These are phyloP conservation scores for Setipinna tenuifilis DNA, from an alignment of 2,797 vertebrate species.

Conservation along the genomic window DNA sequence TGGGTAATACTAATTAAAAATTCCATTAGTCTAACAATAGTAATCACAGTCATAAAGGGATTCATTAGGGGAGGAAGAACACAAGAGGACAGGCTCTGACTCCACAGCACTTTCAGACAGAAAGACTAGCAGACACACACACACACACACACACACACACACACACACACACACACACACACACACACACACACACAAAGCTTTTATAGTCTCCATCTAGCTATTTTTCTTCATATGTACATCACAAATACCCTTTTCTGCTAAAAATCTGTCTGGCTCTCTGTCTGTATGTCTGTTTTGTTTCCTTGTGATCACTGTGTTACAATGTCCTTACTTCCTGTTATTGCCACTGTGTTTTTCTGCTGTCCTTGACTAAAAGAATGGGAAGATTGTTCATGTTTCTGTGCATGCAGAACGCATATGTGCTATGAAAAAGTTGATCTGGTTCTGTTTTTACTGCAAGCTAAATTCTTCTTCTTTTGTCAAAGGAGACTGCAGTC, in stretches of 20 bases:
- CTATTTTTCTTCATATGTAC: not conserved
- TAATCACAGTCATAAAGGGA: slow-evolving; percentile 68
- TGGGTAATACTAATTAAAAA: slow-evolving; percentile 77
- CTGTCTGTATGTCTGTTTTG: not conserved
- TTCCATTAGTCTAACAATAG: slow-evolving; percentile 71
- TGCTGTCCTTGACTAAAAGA: too few species aligned
- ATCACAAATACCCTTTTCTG: too few species aligned
- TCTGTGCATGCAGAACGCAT: not conserved
- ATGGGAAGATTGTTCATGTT: not conserved
- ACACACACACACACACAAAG: not conserved
- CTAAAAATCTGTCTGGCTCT: not conserved
- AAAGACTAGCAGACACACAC: not conserved
- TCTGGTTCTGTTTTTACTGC: not conserved
- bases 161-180: not conserved
- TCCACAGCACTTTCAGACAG: slow-evolving; percentile 38
- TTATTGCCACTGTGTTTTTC: not conserved
- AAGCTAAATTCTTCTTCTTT: not conserved
- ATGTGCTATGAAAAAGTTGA: not conserved
- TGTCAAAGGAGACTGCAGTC: not conserved
- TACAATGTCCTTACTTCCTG: not conserved
- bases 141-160: not conserved
- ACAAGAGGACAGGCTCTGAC: slow-evolving; percentile 55
- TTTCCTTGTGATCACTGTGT: not conserved
- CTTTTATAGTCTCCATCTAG: not conserved
- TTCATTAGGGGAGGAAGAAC: slow-evolving; percentile 59